Base-by-base conservation (phyloP, 2,113 vertebrate species). In the Thryonomys swinderianus region DNA sequence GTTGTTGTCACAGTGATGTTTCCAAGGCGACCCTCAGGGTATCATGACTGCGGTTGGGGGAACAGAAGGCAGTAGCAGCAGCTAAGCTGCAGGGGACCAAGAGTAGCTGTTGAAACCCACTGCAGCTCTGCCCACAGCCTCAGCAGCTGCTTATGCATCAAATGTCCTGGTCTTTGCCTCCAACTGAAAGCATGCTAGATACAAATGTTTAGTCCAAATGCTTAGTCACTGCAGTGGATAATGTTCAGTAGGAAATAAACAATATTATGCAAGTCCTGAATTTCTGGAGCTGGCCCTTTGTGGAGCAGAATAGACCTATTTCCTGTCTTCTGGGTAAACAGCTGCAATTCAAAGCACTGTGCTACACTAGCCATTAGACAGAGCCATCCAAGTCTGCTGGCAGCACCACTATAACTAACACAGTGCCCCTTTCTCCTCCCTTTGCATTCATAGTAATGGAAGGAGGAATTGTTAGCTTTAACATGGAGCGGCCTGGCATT, bases 401-500 rank as follows among this genome's bases (percentile, higher is more conserved):
- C 94, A 91, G 66, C 30, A 48, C 40, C 82, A 30, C 81, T 30
- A 2, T 25, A 64, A 40, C 57, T 51, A 64, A 80, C 85, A 92
- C 89, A 96, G 95, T 95, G 30, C 7, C 53, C 64, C 25, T 67
- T 96, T 95, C 85, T 95, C 95, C 80, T 94, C 66, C 94, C 85
- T 94, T 95, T 67, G 91, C 93, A 95, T 96, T 96, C 95, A 95
- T 34, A 64, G 85, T 92, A 53, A 14, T 86, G 76, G 69, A 67
- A 95, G 45, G 71, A 88, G 64, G 76, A 61, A 80, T 76, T 97
- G 94, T 88, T 85, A 93, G 97, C 64, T 95, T 97, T 93, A 96
- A 93, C 85, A 86, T 74, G 40, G 83, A 81, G 91, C 96, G 92
- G 97, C 96, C 93, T 95, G 97, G 92, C 92, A 96, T 90, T 95